These are phyloP conservation scores for Sylvia borin DNA, from an alignment of 2,797 vertebrate genomes.

Conservation along the genomic window DNA sequence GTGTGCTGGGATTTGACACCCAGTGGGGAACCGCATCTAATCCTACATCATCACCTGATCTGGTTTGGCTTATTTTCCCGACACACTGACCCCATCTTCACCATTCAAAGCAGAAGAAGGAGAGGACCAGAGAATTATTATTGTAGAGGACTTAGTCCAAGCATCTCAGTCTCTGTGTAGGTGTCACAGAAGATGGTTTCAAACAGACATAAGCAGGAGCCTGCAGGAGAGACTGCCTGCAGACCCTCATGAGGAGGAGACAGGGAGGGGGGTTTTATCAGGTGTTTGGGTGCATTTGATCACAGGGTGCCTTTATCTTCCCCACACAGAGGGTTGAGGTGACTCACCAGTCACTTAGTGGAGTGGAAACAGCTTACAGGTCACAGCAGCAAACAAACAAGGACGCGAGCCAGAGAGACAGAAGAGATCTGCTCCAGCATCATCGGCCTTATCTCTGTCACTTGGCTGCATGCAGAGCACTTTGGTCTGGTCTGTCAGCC, in stretches of 20 bases:
- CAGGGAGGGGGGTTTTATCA: constrained; percentile 43
- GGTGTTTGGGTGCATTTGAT: constrained; percentile 57
- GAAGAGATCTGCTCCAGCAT: constrained; percentile 1
- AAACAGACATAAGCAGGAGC: background rate
- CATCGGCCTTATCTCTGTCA: background rate
- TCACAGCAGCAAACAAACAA: constrained; percentile 23
- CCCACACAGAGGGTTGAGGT: background rate
- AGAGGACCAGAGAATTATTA: background rate
- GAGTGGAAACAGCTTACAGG: background rate
- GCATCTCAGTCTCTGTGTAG: background rate
- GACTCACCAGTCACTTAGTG: background rate
- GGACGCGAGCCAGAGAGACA: background rate
- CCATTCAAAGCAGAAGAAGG: constrained; percentile 8
- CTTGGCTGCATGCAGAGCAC: background rate
- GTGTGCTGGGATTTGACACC: constrained; percentile 65
- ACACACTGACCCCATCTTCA: constrained; percentile 6
- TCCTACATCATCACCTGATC: constrained; percentile 54
- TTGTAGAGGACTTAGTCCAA: background rate
- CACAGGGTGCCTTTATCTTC: constrained; percentile 42
- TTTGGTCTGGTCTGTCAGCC: background rate
- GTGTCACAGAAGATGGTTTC: background rate
- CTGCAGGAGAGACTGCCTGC: background rate
- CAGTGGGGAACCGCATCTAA: constrained; percentile 49
- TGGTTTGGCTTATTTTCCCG: background rate
- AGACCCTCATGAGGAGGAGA: background rate